Base-by-base conservation (phyloP, 2,113 vertebrate species). In the Polypterus senegalus region DNA sequence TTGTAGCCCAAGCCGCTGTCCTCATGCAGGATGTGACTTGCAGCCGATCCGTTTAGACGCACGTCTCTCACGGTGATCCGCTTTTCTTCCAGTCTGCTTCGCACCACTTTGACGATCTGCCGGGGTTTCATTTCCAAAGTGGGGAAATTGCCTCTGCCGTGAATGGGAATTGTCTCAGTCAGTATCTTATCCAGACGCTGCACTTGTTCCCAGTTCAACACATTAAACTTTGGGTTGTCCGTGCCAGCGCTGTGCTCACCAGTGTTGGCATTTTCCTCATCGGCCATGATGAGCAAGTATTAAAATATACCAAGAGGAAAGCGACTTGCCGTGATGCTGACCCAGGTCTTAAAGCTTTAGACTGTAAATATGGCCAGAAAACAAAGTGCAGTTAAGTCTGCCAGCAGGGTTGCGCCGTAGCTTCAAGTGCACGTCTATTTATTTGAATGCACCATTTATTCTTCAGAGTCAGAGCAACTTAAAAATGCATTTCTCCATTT, bases 71-170 rank as follows among this genome's bases (percentile, higher is more conserved):
- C 87, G 46, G 79, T 78, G 69, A 99, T 94, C 65, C 78, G 65
- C 59, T 86, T 87, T 74, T 96, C 91, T 60, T 92, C 90, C 90
- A 99, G 89, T 57, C 93, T 88, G 69, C 88, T 87, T 56, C 94
- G 79, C 76, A 99, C 96, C 69, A 91, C 91, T 69, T 92, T 92
- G 9, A 98, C 94, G 69, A 98, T 97, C 74, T 92, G 89, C 63
- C 92, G 87, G 8, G 96, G 96, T 79, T 92, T 91, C 89, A 98
- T 89, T 79, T 93, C 82, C 67, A 99, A 80, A 7, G 96, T 99
- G 73, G 96, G 96, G 87, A 99, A 99, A 83, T 99, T 98, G 4
- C 96, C 94, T 61, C 96, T 85, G 71, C 96, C 95, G 82, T 99
- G 96, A 76, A 99, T 97, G 58, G 96, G 94, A 67, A 99, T 95